phyloP scores from a whole-genome alignment of 2,113 vertebrate genomes.

The Microtus richardsoni region DNA sequence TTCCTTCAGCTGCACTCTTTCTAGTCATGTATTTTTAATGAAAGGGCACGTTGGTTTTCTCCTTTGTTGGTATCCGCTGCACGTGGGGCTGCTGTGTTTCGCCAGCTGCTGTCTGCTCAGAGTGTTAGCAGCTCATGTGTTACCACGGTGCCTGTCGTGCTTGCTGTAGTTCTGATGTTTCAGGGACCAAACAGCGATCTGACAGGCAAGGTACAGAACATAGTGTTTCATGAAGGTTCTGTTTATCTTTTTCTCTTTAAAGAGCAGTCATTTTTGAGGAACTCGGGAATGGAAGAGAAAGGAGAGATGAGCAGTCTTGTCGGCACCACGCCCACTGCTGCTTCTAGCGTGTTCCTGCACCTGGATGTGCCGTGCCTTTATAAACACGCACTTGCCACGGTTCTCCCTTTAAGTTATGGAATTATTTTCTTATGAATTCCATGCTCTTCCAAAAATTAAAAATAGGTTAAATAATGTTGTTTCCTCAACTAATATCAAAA shows the following conservation, averaged over 20 bases:
- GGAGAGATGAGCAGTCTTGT: rapidly evolving
- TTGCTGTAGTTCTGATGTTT: not conserved
- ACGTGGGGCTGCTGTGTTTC: too few relatives aligned
- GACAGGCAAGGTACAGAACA: too few relatives aligned
- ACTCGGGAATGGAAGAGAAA: not conserved
- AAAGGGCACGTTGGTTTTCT: not conserved
- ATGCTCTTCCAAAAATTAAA: not conserved
- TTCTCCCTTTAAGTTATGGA: not conserved
- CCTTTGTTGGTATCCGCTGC: too few relatives aligned
- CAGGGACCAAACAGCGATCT: not conserved
- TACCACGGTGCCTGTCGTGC: not conserved
- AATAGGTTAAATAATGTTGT: not conserved
- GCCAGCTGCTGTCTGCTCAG: not conserved
- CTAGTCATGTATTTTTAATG: not conserved
- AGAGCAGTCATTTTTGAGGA: not conserved
- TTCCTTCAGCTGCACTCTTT: not conserved
- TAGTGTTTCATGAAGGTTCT: not conserved
- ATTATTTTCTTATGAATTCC: not conserved
- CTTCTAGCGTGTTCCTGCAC: not conserved
- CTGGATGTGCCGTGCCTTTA: not conserved
- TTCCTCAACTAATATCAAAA: not conserved
- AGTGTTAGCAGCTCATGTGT: not conserved
- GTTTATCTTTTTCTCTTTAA: not conserved
- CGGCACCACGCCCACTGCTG: too few relatives aligned
- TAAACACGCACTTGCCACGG: not conserved